phyloP scores from a whole-genome alignment of 1,140 invertebrate species.

The Drosophila funebris region DNA sequence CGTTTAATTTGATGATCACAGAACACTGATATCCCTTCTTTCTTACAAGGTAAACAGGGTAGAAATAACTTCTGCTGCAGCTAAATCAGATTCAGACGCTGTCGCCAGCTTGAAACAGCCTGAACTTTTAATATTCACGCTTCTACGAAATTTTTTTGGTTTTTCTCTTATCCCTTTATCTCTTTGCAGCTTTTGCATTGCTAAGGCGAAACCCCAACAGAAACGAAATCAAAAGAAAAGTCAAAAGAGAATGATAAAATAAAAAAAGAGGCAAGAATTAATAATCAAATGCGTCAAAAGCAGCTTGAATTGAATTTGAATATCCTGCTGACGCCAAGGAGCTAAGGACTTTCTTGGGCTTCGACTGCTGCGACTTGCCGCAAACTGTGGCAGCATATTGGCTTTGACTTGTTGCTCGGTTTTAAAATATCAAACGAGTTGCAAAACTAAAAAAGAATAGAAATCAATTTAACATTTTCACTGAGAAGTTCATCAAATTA shows the following conservation, averaged over 20 bases:
- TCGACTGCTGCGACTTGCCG: slow-evolving; percentile 1
- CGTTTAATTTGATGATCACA: neutral
- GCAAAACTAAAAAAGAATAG: neutral
- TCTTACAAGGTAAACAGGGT: neutral
- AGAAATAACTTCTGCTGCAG: neutral
- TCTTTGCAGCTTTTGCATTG: neutral
- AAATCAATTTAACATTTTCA: neutral
- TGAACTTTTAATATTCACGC: slow-evolving; percentile 16
- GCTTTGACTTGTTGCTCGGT: neutral
- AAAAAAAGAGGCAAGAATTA: slow-evolving; percentile 13
- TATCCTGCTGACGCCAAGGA: slow-evolving; percentile 5
- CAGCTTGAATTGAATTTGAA: slow-evolving; percentile 20
- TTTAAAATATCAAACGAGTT: neutral
- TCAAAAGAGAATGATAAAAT: neutral
- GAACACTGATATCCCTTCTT: neutral
- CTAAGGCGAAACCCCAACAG: slow-evolving; percentile 3
- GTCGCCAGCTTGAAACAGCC: slow-evolving; percentile 3
- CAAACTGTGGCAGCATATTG: slow-evolving; percentile 9
- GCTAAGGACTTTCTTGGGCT: neutral
- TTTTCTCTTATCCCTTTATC: neutral
- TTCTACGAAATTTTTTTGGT: slow-evolving; percentile 2
- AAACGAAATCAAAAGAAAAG: slow-evolving; percentile 23
- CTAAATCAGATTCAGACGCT: neutral
- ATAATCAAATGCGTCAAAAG: slow-evolving; percentile 39
- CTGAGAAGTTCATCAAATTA: neutral